These are phyloP conservation scores for Onchidella celtica DNA, from an alignment of 2,888 invertebrate genomes.

Conservation along the genomic window DNA sequence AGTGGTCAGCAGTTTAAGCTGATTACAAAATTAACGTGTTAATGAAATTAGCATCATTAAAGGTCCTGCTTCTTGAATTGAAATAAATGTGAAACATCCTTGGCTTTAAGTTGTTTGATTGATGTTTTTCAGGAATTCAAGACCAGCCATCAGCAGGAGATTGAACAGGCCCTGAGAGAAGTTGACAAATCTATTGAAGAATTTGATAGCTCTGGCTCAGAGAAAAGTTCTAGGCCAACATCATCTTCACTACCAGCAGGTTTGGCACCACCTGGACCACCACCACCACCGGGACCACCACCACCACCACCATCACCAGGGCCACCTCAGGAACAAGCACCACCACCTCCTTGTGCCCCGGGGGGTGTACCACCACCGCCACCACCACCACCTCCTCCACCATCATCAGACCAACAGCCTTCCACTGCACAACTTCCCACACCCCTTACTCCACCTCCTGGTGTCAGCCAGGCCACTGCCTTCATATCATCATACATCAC, in stretches of 20 bases:
- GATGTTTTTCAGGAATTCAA: slow-evolving; percentile 50
- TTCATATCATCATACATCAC: slow-evolving; percentile 60
- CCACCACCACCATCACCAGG: slow-evolving; percentile 55
- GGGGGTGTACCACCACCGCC: too few species aligned
- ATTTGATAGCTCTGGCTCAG: slow-evolving; percentile 48
- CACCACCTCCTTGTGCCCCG: neutral
- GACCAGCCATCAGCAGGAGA: slow-evolving; percentile 50
- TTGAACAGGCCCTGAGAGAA: slow-evolving; percentile 47
- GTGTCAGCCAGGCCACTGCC: slow-evolving; percentile 58
- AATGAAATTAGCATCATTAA: too few species aligned
- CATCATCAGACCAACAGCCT: slow-evolving; percentile 22
- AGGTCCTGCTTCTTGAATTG: too few species aligned
- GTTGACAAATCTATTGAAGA: slow-evolving; percentile 55
- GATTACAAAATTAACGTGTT: too few species aligned
- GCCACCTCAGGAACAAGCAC: neutral
- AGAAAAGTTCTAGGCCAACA: slow-evolving; percentile 13
- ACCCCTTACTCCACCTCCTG: slow-evolving; percentile 31
- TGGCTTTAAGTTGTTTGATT: too few species aligned
- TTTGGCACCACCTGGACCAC: slow-evolving; percentile 52
- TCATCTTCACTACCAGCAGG: neutral
- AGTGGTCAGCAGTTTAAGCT: too few species aligned
- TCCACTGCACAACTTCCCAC: slow-evolving; percentile 30
- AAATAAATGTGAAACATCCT: too few species aligned
- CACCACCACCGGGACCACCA: slow-evolving; percentile 55
- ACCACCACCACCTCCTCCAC: slow-evolving; percentile 50